Base-by-base conservation (phyloP, 2,888 invertebrate species). In the Drosophila meridiana region DNA sequence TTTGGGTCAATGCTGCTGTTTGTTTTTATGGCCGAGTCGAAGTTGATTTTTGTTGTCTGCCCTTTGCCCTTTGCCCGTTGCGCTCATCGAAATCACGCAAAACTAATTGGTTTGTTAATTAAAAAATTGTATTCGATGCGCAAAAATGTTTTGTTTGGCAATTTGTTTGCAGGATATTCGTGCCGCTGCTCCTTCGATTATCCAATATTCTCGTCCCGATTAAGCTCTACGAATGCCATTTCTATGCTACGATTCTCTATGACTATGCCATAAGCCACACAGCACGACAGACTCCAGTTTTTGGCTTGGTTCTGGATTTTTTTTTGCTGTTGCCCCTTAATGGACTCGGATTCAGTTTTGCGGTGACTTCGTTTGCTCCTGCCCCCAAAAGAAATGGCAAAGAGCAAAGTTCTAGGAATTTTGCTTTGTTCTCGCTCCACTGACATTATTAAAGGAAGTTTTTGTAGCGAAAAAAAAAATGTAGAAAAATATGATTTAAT, bases 61-160 rank as follows among this genome's bases (percentile, higher is more conserved):
- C 65, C 45, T 42, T 43, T 60, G 38, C 45, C 20, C 20, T 20
- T 20, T 20, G 9, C 2, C 7, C 14, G 14, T 52, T 69, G 52
- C 59, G 66, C 60, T 67, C 56, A 66, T 69, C 68, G 69, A 77
- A 84, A 79, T 78, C 89, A 83, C 78, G 74, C 58, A 78, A 80
- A 78, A 88, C 89, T 88, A 86, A 86, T 86, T 90, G 89, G 88
- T 86, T 86, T 86, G 88, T 86, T 86, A 90, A 90, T 86, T 90
- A 90, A 87, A 83, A 85, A 87, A 78, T 80, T 81, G 78, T 70
- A 63, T 45, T 52, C 45, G 5, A 48, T 61, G 53, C 64, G 67
- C 58, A 77, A 69, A 52, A 52, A 34, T 71, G 63, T 65, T 69
- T 81, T 65, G 69, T 48, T 68, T 60, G 43, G 34, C 32, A 28